Evolutionary conservation across 2,113 vertebrate species (phyloP).

Genomic region (Ceyx melanurus): DNA sequence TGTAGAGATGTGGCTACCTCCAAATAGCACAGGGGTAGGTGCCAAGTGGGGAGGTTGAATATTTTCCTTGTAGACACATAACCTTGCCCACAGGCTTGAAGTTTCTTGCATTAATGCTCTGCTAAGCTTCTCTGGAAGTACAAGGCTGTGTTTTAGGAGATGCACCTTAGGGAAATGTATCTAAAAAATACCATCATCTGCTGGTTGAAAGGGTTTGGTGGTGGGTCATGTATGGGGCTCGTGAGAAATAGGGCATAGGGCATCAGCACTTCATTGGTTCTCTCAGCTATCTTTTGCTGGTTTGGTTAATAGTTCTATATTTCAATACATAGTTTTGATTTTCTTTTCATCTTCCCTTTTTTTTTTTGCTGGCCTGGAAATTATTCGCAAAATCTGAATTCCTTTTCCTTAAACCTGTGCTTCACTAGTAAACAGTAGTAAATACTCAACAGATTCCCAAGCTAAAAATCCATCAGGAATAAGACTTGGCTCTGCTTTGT

Average conservation of each 20-base stretch:
- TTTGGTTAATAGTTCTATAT: neutral
- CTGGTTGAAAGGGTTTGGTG: neutral
- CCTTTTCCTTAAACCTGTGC: neutral
- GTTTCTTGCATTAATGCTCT: slow-evolving; percentile 45
- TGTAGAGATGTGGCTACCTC: slow-evolving; percentile 35
- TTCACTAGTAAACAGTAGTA: neutral
- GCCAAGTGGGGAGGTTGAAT: slow-evolving; percentile 57
- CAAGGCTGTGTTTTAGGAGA: neutral
- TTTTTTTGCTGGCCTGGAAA: neutral
- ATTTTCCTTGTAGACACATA: slow-evolving; percentile 60
- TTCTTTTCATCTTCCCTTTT: neutral
- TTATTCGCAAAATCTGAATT: neutral
- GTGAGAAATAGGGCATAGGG: neutral
- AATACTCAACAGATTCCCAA: neutral
- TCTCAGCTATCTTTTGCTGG: neutral
- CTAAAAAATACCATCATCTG: neutral
- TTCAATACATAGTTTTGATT: neutral
- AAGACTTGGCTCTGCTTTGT: neutral
- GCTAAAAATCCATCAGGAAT: neutral
- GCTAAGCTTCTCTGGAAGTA: slow-evolving; percentile 11
- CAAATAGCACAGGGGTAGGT: slow-evolving; percentile 39
- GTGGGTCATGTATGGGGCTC: neutral
- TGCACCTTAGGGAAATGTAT: slow-evolving; percentile 20
- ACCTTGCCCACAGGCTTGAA: slow-evolving; percentile 40
- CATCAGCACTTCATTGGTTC: neutral